Base-by-base conservation (phyloP, 2,888 invertebrate genomes). In the Spilarctia lutea region DNA sequence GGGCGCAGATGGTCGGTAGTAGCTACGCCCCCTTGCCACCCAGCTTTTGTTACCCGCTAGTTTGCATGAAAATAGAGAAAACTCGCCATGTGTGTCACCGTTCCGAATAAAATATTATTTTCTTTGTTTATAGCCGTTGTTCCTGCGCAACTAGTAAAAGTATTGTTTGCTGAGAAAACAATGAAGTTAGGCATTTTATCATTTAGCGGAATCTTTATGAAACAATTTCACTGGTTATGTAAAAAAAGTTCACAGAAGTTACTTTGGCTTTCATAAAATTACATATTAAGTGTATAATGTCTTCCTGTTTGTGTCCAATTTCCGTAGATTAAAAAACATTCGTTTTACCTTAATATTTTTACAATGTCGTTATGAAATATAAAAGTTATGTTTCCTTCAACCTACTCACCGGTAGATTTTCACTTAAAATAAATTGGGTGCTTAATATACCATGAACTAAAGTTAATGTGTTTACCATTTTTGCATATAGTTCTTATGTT, bases 1-100 rank as follows among this genome's bases (percentile, higher is more conserved):
- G 89, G 90, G 91, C 88, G 89, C 90, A 91, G 89, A 88, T 88
- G 89, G 87, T 85, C 78, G 82, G 78, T 84, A 85, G 81, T 85
- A 30, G 65, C 13, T 78, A 85, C 81, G 72, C 84, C 83, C 84
- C 88, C 87, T 86, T 81, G 80, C 87, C 89, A 86, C 89, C 85
- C 88, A 83, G 86, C 92, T 81, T 92, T 94, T 94, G 94, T 94
- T 93, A 88, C 89, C 89, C 91, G 88, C 90, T 92, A 92, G 91
- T 94, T 94, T 93, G 93, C 91, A 93, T 94, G 92, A 92, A 94
- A 94, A 94, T 91, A 93, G 90, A 92, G 91, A 92, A 93, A 93
- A 93, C 90, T 92, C 90, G 91, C 89, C 91, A 92, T 93, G 92
- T 94, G 90, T 94, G 93, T 92, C 93, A 91, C 89, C 88, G 89